Conservation (phyloP, 2,888 invertebrate species). For the Teinopalpus imperialis region DNA sequence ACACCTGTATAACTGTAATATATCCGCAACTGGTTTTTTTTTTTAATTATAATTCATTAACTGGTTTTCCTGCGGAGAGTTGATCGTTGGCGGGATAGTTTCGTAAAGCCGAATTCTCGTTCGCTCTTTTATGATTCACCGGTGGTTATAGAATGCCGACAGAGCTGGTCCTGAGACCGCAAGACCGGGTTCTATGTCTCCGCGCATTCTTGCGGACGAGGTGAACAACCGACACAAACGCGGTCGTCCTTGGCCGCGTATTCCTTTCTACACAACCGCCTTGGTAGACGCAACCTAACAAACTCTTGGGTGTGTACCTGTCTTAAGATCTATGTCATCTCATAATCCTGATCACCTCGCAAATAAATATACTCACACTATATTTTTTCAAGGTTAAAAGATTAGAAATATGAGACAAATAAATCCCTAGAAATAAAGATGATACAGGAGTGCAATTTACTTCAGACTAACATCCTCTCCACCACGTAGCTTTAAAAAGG, state of each 20-base stretch:
- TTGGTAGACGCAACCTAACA: constrained; percentile 11
- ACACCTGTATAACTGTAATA: constrained; percentile 23
- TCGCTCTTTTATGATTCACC: constrained; percentile 28
- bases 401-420: too few relatives aligned
- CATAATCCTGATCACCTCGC: neutral
- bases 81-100: constrained; percentile 4
- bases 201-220: constrained; percentile 66
- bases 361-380: neutral
- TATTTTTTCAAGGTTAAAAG: too few relatives aligned
- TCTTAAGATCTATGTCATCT: neutral
- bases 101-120: constrained; percentile 15
- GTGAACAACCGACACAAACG: constrained; percentile 72
- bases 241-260: constrained; percentile 68
- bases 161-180: constrained; percentile 55
- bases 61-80: constrained; percentile 10
- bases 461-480: too few relatives aligned
- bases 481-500: too few relatives aligned
- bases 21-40: constrained; percentile 15
- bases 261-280: constrained; percentile 67
- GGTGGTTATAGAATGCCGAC: constrained; percentile 30
- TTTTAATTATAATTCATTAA: constrained; percentile 17
- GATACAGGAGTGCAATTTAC: too few relatives aligned
- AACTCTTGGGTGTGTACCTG: neutral
- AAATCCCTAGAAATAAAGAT: too few relatives aligned
- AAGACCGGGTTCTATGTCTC: constrained; percentile 52